phyloP scores from a whole-genome alignment of 2,888 invertebrate genomes.

The Melinopterus prodromus region DNA sequence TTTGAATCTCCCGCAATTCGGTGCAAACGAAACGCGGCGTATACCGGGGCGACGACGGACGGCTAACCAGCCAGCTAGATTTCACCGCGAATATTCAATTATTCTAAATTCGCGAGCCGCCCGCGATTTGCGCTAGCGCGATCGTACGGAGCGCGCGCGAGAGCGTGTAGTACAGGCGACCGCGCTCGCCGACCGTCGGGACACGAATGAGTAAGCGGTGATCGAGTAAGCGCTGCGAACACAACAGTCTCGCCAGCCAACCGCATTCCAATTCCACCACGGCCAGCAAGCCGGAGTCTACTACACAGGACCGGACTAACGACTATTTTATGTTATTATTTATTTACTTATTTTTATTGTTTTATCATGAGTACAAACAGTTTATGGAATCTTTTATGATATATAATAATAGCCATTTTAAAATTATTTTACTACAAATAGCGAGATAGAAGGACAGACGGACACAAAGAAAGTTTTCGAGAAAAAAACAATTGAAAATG shows the following conservation, averaged over 20 bases:
- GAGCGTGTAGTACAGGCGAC: neutral
- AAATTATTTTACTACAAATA: too few species aligned
- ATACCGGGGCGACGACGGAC: neutral
- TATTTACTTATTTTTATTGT: neutral
- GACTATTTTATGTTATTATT: neutral
- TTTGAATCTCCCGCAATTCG: neutral
- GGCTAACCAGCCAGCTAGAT: neutral
- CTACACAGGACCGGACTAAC: neutral
- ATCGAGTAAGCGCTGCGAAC: neutral
- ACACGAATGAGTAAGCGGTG: neutral
- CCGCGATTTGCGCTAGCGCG: neutral
- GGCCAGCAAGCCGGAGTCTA: neutral
- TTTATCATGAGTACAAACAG: neutral
- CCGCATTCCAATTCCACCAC: neutral
- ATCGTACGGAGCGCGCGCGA: neutral
- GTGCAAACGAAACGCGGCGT: neutral
- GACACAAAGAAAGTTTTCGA: too few species aligned
- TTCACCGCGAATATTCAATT: constrained; percentile 4
- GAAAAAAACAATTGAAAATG: too few species aligned
- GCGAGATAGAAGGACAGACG: too few species aligned
- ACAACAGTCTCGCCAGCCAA: neutral
- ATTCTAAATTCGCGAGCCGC: neutral
- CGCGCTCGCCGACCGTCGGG: neutral
- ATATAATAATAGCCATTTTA: too few species aligned
- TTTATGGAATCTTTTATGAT: too few species aligned